phyloP scores from a whole-genome alignment of 1,140 invertebrate genomes.

The Leptonema lineaticorne region DNA sequence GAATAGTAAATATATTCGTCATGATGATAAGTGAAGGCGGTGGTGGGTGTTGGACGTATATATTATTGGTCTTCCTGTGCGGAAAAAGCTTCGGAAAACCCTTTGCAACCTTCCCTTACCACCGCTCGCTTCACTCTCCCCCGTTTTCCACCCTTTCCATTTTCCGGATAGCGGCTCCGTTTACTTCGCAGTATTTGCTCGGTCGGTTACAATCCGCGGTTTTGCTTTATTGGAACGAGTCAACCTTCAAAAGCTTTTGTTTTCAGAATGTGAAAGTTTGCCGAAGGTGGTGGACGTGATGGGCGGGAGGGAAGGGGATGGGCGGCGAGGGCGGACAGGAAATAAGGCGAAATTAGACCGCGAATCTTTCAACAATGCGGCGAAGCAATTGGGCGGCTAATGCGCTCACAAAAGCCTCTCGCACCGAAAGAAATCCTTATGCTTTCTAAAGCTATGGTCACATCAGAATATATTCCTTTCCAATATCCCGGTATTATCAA shows the following conservation, averaged over 20 bases:
- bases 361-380: constrained; percentile 19
- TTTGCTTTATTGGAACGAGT: constrained; percentile 24
- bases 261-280: constrained; percentile 22
- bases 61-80: not conserved
- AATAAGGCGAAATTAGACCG: constrained; percentile 15
- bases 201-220: constrained; percentile 23
- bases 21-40: not conserved
- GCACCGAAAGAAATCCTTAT: not conserved
- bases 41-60: not conserved
- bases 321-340: too few species aligned
- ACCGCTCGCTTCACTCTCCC: not conserved
- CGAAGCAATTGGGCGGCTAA: not conserved
- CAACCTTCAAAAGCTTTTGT: constrained; percentile 32
- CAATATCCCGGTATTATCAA: too few species aligned
- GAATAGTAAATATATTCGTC: too few species aligned
- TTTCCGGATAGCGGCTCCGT: too few species aligned
- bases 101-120: not conserved
- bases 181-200: constrained; percentile 23
- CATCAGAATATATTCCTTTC: not conserved
- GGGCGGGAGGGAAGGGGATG: not conserved
- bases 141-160: not conserved
- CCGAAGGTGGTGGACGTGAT: too few species aligned
- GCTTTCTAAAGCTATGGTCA: not conserved
- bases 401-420: not conserved
- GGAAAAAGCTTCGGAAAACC: not conserved